A percentile compares a stretch with the other conserved stretches of the same genome.
These are phyloP conservation scores for Nymphicus hollandicus DNA, from an alignment of 2,113 vertebrate species.

Conservation along the genomic window DNA sequence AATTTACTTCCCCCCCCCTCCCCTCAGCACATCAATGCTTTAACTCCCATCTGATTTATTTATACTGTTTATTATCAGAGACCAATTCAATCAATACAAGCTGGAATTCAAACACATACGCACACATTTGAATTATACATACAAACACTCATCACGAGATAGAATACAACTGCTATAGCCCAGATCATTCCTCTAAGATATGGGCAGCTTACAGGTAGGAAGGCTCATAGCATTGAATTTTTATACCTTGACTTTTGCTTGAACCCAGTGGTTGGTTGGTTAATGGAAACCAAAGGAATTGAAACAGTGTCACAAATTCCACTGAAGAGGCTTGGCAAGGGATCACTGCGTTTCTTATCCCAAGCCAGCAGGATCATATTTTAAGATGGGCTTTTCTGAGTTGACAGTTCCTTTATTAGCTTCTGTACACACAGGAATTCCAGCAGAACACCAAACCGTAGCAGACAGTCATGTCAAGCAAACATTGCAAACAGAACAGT, in stretches of 20 bases:
- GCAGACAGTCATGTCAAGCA: background rate
- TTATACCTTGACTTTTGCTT: conserved; percentile 47
- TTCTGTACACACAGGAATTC: conserved; percentile 30
- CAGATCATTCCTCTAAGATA: background rate
- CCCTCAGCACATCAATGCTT: background rate
- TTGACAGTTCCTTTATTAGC: conserved; percentile 31
- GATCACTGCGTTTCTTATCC: background rate
- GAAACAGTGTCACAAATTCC: conserved; percentile 17
- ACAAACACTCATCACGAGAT: background rate
- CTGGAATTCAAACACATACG: background rate
- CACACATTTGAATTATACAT: background rate
- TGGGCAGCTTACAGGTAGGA: background rate
- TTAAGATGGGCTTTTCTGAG: background rate
- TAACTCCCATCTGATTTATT: conserved; percentile 44
- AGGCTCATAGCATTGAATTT: background rate
- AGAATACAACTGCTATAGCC: background rate
- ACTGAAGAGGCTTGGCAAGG: background rate
- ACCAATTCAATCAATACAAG: conserved; percentile 8
- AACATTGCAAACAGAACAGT: background rate
- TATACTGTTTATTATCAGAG: conserved; percentile 19
- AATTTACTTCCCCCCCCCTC: background rate
- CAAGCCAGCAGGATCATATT: background rate
- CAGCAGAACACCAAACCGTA: conserved; percentile 34
- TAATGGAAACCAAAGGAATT: conserved; percentile 18
- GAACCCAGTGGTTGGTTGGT: background rate